Evolutionary conservation across 2,888 invertebrate genomes (phyloP).

Genomic region (Cephus sareptanus): DNA sequence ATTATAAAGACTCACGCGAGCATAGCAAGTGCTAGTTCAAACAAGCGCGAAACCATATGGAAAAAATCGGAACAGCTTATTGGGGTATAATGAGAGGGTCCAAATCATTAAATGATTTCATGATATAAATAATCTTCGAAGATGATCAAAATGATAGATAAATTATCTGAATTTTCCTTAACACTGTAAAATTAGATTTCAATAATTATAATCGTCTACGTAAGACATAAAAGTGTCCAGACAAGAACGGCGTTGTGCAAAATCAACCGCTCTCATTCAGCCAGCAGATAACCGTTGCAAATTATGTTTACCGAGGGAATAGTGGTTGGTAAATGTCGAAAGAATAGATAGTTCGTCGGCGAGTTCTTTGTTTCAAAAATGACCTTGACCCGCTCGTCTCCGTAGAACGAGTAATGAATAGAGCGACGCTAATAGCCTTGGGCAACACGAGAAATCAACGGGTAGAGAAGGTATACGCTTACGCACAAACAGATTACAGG

Average conservation of each 20-base stretch:
- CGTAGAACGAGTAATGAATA: slow-evolving; percentile 11
- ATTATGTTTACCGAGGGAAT: background rate
- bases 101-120: background rate
- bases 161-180: background rate
- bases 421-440: slow-evolving; percentile 20
- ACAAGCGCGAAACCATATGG: background rate
- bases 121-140: background rate
- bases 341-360: background rate
- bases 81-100: background rate
- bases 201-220: background rate
- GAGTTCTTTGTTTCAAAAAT: slow-evolving; percentile 8
- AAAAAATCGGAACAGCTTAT: background rate
- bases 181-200: background rate
- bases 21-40: background rate
- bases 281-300: background rate
- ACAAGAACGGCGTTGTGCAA: background rate
- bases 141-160: background rate
- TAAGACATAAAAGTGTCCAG: background rate
- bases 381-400: slow-evolving; percentile 25
- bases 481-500: background rate
- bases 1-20: background rate
- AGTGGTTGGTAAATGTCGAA: background rate
- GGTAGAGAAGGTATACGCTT: background rate
- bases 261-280: background rate
- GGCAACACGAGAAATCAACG: background rate